Evolutionary conservation across 2,888 invertebrate genomes (phyloP), one percentile per base, ranked within the genome.

Genomic region (Saturnia japonica): DNA sequence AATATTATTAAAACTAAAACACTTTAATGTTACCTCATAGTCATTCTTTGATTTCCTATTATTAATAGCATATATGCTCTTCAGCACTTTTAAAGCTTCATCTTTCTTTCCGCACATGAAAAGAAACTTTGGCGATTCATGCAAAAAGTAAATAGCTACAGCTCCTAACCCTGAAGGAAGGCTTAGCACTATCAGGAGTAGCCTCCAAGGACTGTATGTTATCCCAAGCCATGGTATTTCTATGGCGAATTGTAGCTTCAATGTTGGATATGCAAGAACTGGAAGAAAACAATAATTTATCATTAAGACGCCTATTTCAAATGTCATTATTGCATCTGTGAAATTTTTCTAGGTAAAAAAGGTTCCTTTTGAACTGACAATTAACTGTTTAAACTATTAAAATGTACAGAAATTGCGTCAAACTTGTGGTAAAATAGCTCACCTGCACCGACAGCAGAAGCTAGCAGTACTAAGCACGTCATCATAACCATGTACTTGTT

Each of bases 111-210:
- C 96, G 74, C 95, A 95, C 45, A 96, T 95, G 25, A 96, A 94
- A 69, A 96, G 90, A 84, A 96, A 97, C 84, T 97, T 97, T 0
- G 98, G 97, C 70, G 96, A 97, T 85, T 98, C 97, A 0, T 97
- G 96, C 79, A 96, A 94, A 74, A 93, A 93, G 62, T 93, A 88
- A 19, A 96, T 90, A 11, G 95, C 94, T 0, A 95, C 22, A 0
- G 95, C 95, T 68, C 96, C 95, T 0, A 96, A 62, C 0, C 91
- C 93, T 12, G 87, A 82, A 0, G 93, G 93, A 16, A 93, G 60
- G 0, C 92, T 88, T 54, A 91, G 78, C 0, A 89, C 82, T 0
- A 96, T 92, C 42, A 97, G 88, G 69, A 97, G 95, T 19, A 97
- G 81, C 67, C 97, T 94, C 98, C 98, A 98, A 0, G 97, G 96